Evolutionary conservation across 2,797 vertebrate species (phyloP).

Genomic region (Scarus forsteni): DNA sequence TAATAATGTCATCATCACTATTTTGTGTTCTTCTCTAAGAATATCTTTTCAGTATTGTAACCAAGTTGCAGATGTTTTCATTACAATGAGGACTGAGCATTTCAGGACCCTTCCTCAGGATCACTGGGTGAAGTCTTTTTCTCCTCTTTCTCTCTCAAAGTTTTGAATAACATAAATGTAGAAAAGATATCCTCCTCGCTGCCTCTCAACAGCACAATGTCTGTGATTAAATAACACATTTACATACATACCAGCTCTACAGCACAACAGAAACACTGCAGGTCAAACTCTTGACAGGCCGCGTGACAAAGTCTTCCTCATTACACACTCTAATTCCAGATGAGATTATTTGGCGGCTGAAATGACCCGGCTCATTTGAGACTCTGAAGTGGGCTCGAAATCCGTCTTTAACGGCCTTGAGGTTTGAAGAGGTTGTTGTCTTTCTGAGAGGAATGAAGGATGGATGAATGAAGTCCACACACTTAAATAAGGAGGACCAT

Average conservation of each 20-base stretch:
- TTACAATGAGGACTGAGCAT: background rate
- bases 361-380: constrained; percentile 53
- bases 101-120: background rate
- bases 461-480: constrained; percentile 52
- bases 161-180: constrained; percentile 32
- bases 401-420: constrained; percentile 42
- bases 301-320: constrained; percentile 52
- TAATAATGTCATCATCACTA: no score
- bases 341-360: constrained; percentile 52
- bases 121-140: constrained; percentile 16
- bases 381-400: constrained; percentile 39
- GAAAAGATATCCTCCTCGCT: constrained; percentile 25
- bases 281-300: constrained; percentile 46
- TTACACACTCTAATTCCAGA: constrained; percentile 51
- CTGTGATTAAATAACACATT: constrained; percentile 48
- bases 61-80: background rate
- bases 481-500: constrained; percentile 47
- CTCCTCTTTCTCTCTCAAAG: constrained; percentile 6
- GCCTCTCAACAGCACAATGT: constrained; percentile 24
- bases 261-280: constrained; percentile 42
- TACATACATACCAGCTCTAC: constrained; percentile 43
- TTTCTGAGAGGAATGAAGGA: constrained; percentile 42
- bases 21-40: no score
- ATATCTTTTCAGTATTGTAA: background rate
- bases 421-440: constrained; percentile 64